phyloP scores from a whole-genome alignment of 1,140 invertebrate species.

The Periplaneta americana region DNA sequence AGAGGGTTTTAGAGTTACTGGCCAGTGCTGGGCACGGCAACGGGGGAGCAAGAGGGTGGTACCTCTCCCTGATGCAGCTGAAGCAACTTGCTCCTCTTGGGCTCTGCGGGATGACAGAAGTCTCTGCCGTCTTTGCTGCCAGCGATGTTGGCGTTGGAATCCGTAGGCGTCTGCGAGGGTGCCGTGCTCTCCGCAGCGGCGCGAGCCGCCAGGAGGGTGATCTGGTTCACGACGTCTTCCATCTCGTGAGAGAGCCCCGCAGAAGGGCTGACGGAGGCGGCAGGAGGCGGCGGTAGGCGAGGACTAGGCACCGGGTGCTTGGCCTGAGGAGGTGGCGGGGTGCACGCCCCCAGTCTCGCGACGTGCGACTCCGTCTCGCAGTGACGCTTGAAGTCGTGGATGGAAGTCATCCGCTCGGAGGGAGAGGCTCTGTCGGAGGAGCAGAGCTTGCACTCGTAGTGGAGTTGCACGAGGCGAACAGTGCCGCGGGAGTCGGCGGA shows the following conservation, averaged over 20 bases:
- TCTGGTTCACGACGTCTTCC: slow-evolving; percentile 79
- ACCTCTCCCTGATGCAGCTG: not conserved
- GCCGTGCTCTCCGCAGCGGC: slow-evolving; percentile 42
- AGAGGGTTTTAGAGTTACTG: not conserved
- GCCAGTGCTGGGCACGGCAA: not conserved
- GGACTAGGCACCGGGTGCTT: not conserved
- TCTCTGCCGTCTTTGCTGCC: slow-evolving; percentile 6
- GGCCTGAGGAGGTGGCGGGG: slow-evolving; percentile 31
- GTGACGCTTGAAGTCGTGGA: slow-evolving; percentile 59
- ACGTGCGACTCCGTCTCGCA: slow-evolving; percentile 52
- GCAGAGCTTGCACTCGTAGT: slow-evolving; percentile 66
- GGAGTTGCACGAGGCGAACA: slow-evolving; percentile 58
- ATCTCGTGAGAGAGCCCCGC: slow-evolving; percentile 61
- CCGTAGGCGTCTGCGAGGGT: slow-evolving; percentile 34
- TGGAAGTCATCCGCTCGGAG: slow-evolving; percentile 51
- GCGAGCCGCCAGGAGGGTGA: slow-evolving; percentile 66
- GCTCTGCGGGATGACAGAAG: not conserved
- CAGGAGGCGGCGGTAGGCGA: slow-evolving; percentile 12
- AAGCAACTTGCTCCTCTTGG: not conserved
- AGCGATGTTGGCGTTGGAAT: slow-evolving; percentile 18
- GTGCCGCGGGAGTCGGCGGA: slow-evolving; percentile 50
- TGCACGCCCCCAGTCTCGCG: not conserved
- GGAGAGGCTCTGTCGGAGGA: slow-evolving; percentile 21
- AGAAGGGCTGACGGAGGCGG: slow-evolving; percentile 31
- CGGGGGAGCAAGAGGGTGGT: not conserved